phyloP scores from a whole-genome alignment of 2,888 invertebrate genomes.

The Nomada ruficornis region DNA sequence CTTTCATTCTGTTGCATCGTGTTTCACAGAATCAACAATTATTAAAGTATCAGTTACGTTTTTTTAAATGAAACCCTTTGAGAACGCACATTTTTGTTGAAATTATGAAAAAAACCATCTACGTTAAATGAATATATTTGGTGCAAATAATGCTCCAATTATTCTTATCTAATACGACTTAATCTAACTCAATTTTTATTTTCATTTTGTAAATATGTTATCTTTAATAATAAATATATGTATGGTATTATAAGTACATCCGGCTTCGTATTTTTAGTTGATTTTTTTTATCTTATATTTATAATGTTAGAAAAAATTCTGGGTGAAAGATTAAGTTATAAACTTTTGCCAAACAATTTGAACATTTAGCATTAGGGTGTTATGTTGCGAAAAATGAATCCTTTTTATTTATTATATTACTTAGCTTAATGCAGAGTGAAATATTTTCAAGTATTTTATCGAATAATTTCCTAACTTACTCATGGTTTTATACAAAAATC shows the following conservation, averaged over 20 bases:
- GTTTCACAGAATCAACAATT: slow-evolving; percentile 7
- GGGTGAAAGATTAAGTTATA: not conserved
- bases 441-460: not conserved
- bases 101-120: not conserved
- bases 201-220: not conserved
- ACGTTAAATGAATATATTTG: not conserved
- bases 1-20: not conserved
- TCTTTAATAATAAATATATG: not conserved
- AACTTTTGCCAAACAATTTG: not conserved
- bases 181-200: not conserved
- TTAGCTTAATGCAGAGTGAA: not conserved
- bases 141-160: not conserved
- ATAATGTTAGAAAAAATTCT: not conserved
- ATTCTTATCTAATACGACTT: not conserved
- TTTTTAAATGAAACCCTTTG: not conserved
- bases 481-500: slow-evolving; percentile 83
- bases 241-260: not conserved
- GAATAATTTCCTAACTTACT: slow-evolving; percentile 75
- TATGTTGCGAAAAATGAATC: slow-evolving; percentile 1
- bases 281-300: not conserved
- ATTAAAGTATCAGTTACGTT: not conserved
- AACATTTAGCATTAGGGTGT: not conserved
- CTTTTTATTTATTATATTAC: slow-evolving; percentile 2
- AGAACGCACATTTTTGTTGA: not conserved
- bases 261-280: not conserved